These are phyloP conservation scores for Rhombomys opimus DNA, from an alignment of 2,113 vertebrate genomes.

Conservation along the genomic window DNA sequence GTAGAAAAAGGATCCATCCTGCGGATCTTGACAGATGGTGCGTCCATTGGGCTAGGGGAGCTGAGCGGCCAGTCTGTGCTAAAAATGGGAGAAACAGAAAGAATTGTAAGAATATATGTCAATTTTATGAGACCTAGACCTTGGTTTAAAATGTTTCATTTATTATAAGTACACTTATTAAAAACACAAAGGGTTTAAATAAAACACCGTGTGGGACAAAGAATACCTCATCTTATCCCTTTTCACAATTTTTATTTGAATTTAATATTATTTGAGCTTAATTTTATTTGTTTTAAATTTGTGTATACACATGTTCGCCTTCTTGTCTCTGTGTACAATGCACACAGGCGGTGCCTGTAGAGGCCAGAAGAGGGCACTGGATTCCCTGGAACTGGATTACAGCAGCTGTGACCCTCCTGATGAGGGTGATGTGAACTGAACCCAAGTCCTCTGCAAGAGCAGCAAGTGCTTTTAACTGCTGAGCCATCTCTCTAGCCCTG, in stretches of 20 bases:
- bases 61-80: constrained; percentile 96
- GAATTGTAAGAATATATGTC: neutral
- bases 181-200: neutral
- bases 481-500: neutral
- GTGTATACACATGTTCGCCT: neutral
- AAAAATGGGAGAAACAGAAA: constrained; percentile 50
- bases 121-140: neutral
- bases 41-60: constrained; percentile 94
- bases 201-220: neutral
- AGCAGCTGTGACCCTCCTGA: neutral
- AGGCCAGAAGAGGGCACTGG: neutral
- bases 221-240: neutral
- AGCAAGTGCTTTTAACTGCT: neutral
- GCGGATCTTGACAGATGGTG: constrained; percentile 93
- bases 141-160: constrained; percentile 28
- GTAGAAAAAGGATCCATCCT: constrained; percentile 89
- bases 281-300: neutral
- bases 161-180: constrained; percentile 6
- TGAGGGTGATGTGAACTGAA: neutral
- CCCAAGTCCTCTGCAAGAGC: neutral
- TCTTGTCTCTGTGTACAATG: neutral
- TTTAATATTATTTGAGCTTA: neutral
- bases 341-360: neutral
- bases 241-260: neutral
- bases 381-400: neutral